Evolutionary conservation across 2,888 invertebrate species (phyloP), one percentile per base, ranked within the genome.

Genomic region (Eupithecia subfuscata): DNA sequence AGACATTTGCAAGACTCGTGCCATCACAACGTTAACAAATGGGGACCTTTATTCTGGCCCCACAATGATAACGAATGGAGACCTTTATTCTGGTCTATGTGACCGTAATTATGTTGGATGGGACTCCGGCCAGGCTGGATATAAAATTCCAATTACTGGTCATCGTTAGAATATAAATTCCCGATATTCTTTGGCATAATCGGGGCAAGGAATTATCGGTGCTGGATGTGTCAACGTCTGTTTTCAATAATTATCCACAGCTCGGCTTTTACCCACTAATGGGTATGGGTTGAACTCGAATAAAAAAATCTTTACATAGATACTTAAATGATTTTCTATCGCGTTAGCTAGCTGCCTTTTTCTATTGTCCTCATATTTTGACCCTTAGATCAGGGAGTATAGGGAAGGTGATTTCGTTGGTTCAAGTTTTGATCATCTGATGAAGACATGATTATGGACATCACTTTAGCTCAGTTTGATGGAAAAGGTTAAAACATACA

Each of bases 91-190:
- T 74, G 75, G 77, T 77, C 71, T 75, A 56, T 74, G 73, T 80
- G 77, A 60, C 75, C 75, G 75, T 84, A 84, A 85, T 84, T 84
- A 83, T 80, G 78, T 79, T 79, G 81, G 78, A 82, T 83, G 77
- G 76, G 71, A 73, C 78, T 78, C 75, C 70, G 79, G 77, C 79
- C 81, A 81, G 80, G 82, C 80, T 82, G 85, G 84, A 88, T 87
- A 84, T 84, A 85, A 87, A 87, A 86, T 84, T 87, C 87, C 88
- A 90, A 89, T 89, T 89, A 90, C 85, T 84, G 83, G 76, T 82
- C 86, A 84, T 85, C 87, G 86, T 88, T 87, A 89, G 87, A 88
- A 89, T 88, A 89, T 86, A 88, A 87, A 89, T 86, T 85, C 80
- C 79, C 83, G 85, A 88, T 88, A 88, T 89, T 88, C 87, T 88